A percentile compares a stretch with the other conserved stretches of the same genome.
Conservation (phyloP, 2,888 invertebrate genomes). For the Acleris emargana region DNA sequence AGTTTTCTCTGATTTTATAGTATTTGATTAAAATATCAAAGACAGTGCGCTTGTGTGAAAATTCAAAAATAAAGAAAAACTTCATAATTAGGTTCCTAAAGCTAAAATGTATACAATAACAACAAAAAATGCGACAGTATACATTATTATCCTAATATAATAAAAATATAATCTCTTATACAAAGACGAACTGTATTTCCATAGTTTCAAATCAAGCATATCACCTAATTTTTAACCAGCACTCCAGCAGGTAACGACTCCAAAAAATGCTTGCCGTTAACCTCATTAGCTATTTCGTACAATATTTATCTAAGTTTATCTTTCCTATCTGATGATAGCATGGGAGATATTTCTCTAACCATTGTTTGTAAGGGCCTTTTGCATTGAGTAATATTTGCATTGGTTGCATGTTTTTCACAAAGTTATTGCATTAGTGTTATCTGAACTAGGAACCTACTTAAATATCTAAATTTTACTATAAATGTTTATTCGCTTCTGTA, state of each 20-base stretch:
- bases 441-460: not conserved
- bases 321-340: constrained; percentile 56
- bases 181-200: too few relatives aligned
- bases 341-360: constrained; percentile 52
- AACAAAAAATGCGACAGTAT: too few relatives aligned
- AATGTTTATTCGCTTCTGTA: not conserved
- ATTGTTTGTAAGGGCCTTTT: constrained; percentile 50
- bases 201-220: not conserved
- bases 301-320: constrained; percentile 57
- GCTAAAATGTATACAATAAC: too few relatives aligned
- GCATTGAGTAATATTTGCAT: constrained; percentile 65
- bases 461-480: not conserved
- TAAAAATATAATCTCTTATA: too few relatives aligned
- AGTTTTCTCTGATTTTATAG: too few relatives aligned
- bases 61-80: too few relatives aligned
- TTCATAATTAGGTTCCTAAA: too few relatives aligned
- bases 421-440: constrained; percentile 10
- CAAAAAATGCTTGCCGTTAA: constrained; percentile 39
- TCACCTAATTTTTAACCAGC: not conserved
- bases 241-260: not conserved
- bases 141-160: too few relatives aligned
- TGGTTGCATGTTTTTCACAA: constrained; percentile 42
- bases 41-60: too few relatives aligned
- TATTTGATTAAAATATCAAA: too few relatives aligned
- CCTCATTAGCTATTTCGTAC: constrained; percentile 54